A percentile compares a stretch with the other conserved stretches of the same genome.
Conservation (phyloP, 2,797 vertebrate species). For the Cheirogaleus major region DNA sequence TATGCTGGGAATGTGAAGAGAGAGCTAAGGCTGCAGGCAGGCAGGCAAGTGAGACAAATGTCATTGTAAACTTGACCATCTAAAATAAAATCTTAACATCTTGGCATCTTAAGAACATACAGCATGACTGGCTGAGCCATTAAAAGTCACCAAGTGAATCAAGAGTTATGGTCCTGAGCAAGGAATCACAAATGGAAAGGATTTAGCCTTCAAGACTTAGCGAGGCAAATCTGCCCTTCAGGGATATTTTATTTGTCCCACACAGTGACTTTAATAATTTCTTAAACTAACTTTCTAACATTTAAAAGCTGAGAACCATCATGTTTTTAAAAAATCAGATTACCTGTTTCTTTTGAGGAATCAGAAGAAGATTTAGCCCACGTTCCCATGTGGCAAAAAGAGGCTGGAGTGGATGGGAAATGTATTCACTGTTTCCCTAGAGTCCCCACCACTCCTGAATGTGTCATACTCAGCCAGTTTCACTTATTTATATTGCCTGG, state of each 20-base stretch:
- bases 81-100: constrained; percentile 32
- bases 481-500: constrained; percentile 27
- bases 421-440: neutral
- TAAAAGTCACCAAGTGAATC: constrained; percentile 11
- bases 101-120: neutral
- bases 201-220: neutral
- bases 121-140: neutral
- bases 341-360: constrained; percentile 24
- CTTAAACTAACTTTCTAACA: constrained; percentile 4
- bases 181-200: neutral
- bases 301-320: neutral
- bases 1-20: neutral
- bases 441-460: neutral
- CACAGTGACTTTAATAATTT: constrained; percentile 5
- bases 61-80: neutral
- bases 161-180: neutral
- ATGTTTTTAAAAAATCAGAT: neutral
- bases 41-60: neutral
- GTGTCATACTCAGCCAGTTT: neutral
- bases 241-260: neutral
- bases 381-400: neutral
- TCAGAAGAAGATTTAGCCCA: constrained; percentile 27
- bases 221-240: neutral
- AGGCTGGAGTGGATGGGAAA: neutral
- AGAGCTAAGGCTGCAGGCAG: neutral